Percentiles rank a stretch among this genome's conserved stretches.
Conservation (phyloP, 2,888 invertebrate species). For the Cosmopolites sordidus region DNA sequence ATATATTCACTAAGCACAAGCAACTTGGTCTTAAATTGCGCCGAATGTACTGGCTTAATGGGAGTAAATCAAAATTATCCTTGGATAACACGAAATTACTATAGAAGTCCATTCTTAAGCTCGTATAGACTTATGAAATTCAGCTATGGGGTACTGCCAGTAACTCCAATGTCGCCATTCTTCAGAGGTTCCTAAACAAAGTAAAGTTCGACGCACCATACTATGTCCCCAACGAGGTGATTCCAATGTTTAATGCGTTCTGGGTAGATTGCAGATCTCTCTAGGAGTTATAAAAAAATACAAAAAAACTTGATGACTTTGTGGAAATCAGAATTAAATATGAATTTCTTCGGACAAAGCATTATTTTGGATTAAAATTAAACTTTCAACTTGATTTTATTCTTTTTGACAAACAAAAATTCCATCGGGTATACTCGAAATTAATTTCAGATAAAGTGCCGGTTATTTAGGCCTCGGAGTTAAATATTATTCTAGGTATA, state of each 20-base stretch:
- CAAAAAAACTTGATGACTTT: no score
- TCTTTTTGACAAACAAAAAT: background rate
- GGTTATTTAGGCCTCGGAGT: background rate
- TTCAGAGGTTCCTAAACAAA: constrained; percentile 26
- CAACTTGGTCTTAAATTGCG: no score
- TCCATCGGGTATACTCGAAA: background rate
- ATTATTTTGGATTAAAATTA: background rate
- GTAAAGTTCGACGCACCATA: no score
- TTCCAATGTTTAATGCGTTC: no score
- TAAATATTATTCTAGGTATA: background rate
- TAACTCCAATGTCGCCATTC: constrained; percentile 21
- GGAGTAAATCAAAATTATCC: background rate
- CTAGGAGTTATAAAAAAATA: no score
- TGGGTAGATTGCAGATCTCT: no score
- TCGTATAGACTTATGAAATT: no score
- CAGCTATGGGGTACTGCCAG: constrained; percentile 25
- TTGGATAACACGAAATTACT: constrained; percentile 6
- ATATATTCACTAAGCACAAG: no score
- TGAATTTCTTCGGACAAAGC: background rate
- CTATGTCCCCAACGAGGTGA: no score
- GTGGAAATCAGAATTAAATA: background rate
- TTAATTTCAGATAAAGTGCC: background rate
- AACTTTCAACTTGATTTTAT: background rate
- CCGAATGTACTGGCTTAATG: background rate
- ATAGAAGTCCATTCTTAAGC: constrained; percentile 2